Conservation (phyloP, 1,140 invertebrate genomes). For the Pinna nobilis region DNA sequence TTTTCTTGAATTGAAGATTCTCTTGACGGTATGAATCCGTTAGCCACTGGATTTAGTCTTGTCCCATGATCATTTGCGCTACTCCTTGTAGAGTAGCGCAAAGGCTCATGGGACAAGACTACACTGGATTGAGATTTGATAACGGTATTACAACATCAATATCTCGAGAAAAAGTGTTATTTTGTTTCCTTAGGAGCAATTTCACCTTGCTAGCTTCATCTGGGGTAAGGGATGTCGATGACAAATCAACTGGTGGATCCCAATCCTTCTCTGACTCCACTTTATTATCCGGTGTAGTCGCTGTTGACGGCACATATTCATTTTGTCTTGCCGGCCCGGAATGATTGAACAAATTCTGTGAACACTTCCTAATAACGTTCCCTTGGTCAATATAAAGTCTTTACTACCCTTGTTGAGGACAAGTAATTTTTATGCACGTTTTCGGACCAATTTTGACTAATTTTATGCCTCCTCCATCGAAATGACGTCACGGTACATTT, state of each 20-base stretch:
- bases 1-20: background rate
- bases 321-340: too few relatives aligned
- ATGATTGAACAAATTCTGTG: slow-evolving; percentile 4
- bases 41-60: background rate
- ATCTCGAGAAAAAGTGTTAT: slow-evolving; percentile 2
- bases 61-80: background rate
- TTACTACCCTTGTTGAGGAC: slow-evolving; percentile 7
- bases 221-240: background rate
- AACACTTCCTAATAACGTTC: background rate
- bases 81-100: too few relatives aligned
- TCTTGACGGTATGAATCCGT: background rate
- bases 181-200: background rate
- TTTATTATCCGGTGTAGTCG: too few relatives aligned
- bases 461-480: background rate
- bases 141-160: too few relatives aligned
- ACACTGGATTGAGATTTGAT: too few relatives aligned
- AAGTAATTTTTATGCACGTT: slow-evolving; percentile 5
- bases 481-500: background rate
- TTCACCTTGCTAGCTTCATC: background rate
- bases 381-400: background rate
- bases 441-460: background rate
- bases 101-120: too few relatives aligned
- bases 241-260: slow-evolving; percentile 11
- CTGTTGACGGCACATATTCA: background rate
- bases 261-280: background rate